Evolutionary conservation across 2,888 invertebrate genomes (phyloP), one percentile per base, ranked within the genome.

Genomic region (Cecidostiba fungosa): DNA sequence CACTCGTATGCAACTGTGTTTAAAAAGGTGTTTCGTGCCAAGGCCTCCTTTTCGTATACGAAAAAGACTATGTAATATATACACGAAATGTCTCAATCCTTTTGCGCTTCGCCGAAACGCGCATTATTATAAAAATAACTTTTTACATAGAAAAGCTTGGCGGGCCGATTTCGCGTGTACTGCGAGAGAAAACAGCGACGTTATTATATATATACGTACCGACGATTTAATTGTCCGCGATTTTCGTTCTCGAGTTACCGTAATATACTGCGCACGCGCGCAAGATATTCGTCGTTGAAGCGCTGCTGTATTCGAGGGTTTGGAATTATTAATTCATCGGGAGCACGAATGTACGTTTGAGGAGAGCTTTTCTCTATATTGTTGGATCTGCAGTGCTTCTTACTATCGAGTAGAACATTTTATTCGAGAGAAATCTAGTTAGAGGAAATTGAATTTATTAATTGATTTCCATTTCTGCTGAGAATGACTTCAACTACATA

Each of bases 1-100:
- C n/a, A n/a, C n/a, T n/a, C n/a, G n/a, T n/a, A 84, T 82, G 86
- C 84, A 86, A 86, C 79, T 82, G n/a, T 85, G 32, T 78, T 84
- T 81, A 32, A 84, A 82, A 81, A 81, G 78, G 84, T 78, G 77
- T 86, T 86, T 78, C 77, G 74, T 78, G 86, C 81, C 80, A 77
- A 77, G 86, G 62, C 76, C 76, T 79, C 62, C 70, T 80, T 80
- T 80, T 77, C 85, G 77, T 66, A n/a, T 5, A 77, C 50, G 81
- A 85, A 81, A 77, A 32, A 32, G 59, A 19, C 8, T n/a, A 59
- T 59, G 77, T 81, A 43, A 77, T 81, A 12, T 43, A 43, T 43
- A 43, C 0, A 81, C 72, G 73, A 73, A 79, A 79, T 83, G 79
- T 85, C 85, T 82, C 80, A 78, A 83, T 86, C 70, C 72, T 76